Conservation (phyloP, 2,797 vertebrate species). For the Amazona ochrocephala region DNA sequence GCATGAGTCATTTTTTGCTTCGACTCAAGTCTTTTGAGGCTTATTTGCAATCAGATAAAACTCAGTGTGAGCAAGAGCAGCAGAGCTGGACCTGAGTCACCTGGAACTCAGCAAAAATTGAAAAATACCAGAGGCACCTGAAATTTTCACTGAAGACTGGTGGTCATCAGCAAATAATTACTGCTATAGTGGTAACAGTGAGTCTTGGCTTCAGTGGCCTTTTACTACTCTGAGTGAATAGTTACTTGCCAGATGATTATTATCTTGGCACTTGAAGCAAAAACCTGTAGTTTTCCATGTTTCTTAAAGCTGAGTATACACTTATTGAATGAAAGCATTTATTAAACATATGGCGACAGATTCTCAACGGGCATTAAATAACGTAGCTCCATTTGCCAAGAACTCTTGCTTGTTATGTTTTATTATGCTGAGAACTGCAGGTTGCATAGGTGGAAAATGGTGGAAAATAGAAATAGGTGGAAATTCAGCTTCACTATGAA, state of each 20-base stretch:
- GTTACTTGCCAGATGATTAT: conserved; percentile 53
- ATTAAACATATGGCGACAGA: conserved; percentile 47
- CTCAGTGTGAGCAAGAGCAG: conserved; percentile 31
- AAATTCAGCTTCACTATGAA: not conserved
- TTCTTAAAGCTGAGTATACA: conserved; percentile 46
- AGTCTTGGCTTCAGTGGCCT: conserved; percentile 13
- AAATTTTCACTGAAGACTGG: conserved; percentile 42
- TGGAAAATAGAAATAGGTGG: not conserved
- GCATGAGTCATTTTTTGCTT: not conserved
- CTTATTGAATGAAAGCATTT: conserved; percentile 58
- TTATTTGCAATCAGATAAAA: conserved; percentile 48
- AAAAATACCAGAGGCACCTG: conserved; percentile 49
- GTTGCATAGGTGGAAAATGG: not conserved
- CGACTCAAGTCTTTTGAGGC: not conserved
- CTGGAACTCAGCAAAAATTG: conserved; percentile 29
- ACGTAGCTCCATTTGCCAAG: conserved; percentile 27
- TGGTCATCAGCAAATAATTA: conserved; percentile 47
- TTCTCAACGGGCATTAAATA: conserved; percentile 58
- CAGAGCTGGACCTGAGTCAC: not conserved
- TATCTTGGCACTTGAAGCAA: conserved; percentile 42
- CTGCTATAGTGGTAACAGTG: conserved; percentile 7
- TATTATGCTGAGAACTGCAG: conserved; percentile 39
- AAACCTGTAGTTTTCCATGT: conserved; percentile 30
- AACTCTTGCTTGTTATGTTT: conserved; percentile 8
- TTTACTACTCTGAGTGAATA: conserved; percentile 25